Evolutionary conservation across 2,113 vertebrate species (phyloP), one percentile per base, ranked within the genome.

Genomic region (Istiophorus platypterus): DNA sequence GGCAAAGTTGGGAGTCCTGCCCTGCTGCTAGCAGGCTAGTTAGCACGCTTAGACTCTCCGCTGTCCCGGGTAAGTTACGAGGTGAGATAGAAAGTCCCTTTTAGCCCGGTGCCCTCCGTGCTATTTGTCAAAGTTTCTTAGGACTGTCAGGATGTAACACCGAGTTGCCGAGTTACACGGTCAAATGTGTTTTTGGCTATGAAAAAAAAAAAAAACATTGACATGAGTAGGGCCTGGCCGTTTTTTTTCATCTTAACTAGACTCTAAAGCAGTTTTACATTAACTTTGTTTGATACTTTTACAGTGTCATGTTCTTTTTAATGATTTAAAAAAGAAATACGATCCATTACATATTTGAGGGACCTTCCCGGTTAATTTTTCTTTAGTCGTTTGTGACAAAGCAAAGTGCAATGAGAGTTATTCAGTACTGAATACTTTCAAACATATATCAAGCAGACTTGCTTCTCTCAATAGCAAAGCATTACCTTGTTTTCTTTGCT

Each of bases 1-100:
- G 90, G 92, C 89, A 76, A 31, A 85, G 71, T 72, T 62, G 39
- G 82, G 76, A 90, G 91, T 93, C 88, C 91, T 87, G 92, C 91
- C 86, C 88, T 91, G 78, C 73, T 90, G 86, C 89, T 92, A 90
- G 84, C 84, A 70, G 74, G 91, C 88, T 88, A 88, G 78, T 73
- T 93, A 89, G 92, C 91, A 61, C 78, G 72, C 70, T 72, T 4
- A 72, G 2, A 77, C 73, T 17, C 71, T 77, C 18, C 62, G 75
- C 71, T 69, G n/a, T 39, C 57, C 71, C 57, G 49, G 84, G 82
- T 68, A 66, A 89, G 71, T 82, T 49, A 71, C n/a, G 78, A 82
- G 88, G 87, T 92, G 82, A 92, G 86, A 65, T 20, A 58, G 0
- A n/a, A 67, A 80, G 22, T 65, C 20, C 22, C 52, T 74, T 57